These are phyloP conservation scores for Myrmecophaga tridactyla DNA, from an alignment of 2,113 vertebrate species.

Conservation along the genomic window DNA sequence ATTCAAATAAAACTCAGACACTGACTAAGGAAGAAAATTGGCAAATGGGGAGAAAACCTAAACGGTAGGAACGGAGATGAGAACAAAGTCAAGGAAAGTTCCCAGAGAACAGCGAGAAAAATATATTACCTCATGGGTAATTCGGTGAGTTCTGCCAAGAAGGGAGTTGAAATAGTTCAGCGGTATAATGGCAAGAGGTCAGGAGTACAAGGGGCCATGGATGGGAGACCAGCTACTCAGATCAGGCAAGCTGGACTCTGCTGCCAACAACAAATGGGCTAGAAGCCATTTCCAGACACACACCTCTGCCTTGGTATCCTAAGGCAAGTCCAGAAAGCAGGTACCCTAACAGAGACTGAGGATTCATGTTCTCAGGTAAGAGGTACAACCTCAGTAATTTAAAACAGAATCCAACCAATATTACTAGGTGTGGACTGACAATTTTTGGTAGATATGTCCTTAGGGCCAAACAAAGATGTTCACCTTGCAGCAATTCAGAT, in stretches of 20 bases:
- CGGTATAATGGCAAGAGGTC: neutral
- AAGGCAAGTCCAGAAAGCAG: neutral
- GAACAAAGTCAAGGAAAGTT: neutral
- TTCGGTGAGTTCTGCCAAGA: neutral
- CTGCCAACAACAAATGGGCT: neutral
- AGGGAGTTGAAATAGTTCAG: neutral
- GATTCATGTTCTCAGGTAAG: neutral
- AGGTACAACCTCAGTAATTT: neutral
- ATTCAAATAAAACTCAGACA: neutral
- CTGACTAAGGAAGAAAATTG: neutral
- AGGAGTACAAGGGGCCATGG: neutral
- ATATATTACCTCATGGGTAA: neutral
- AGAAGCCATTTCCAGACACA: neutral
- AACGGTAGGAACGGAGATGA: neutral
- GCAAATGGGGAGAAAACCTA: neutral
- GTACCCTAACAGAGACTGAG: neutral
- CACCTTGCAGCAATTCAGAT: neutral
- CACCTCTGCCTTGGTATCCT: too few relatives aligned
- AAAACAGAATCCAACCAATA: neutral
- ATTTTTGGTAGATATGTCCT: neutral
- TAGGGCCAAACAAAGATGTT: neutral
- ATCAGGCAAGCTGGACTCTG: neutral
- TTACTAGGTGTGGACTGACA: neutral
- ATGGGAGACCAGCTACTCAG: neutral
- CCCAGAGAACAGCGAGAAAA: neutral